These are phyloP conservation scores for Cryptotermes secundus DNA, from an alignment of 1,140 invertebrate genomes.

Conservation along the genomic window DNA sequence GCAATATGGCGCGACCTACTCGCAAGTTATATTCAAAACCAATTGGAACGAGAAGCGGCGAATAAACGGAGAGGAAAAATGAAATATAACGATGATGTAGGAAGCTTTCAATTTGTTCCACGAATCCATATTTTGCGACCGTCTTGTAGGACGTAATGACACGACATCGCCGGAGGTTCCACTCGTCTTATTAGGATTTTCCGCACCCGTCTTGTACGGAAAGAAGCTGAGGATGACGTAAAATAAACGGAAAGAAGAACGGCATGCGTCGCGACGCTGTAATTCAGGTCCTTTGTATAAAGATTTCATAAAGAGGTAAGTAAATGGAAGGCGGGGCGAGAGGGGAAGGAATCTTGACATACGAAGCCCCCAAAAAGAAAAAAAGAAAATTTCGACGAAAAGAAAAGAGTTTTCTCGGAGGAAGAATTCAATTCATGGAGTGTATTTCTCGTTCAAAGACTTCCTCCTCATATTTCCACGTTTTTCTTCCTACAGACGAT, in stretches of 20 bases:
- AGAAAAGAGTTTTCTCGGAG: not conserved
- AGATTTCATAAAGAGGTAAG: constrained; percentile 4
- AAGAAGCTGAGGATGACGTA: not conserved
- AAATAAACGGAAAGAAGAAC: too few relatives aligned
- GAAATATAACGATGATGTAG: not conserved
- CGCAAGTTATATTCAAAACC: not conserved
- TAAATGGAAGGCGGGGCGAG: not conserved
- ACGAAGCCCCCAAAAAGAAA: not conserved
- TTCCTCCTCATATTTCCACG: not conserved
- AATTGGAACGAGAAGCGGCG: not conserved
- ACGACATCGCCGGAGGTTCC: not conserved
- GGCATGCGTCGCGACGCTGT: not conserved
- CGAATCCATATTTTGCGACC: not conserved
- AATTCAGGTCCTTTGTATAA: not conserved
- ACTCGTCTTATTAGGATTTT: not conserved
- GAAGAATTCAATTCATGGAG: not conserved
- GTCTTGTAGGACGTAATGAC: constrained; percentile 12
- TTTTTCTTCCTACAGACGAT: not conserved
- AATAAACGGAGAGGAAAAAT: not conserved
- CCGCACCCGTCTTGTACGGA: not conserved
- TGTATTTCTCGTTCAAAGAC: not conserved
- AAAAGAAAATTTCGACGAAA: not conserved
- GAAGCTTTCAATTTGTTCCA: constrained; percentile 6
- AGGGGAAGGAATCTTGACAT: not conserved
- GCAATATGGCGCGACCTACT: not conserved